Evolutionary conservation across 1,140 invertebrate genomes (phyloP).

Genomic region (Panagrolaimus sp.): DNA sequence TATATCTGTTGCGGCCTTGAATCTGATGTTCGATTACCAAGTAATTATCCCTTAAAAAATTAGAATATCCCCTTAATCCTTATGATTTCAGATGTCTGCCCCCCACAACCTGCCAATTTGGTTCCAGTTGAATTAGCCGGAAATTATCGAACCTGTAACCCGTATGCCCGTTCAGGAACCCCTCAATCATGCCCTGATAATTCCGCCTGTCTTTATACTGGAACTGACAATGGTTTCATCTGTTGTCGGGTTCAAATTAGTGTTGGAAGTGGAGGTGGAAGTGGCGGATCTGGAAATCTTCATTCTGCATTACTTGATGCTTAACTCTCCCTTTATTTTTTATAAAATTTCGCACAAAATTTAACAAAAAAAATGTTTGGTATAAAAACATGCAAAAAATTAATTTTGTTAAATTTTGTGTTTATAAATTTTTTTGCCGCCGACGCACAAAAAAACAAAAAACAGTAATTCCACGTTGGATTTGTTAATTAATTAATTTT

Average conservation of each 20-base stretch:
- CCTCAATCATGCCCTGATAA: conserved; percentile 57
- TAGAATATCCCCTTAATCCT: background rate
- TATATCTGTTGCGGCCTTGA: conserved; percentile 59
- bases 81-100: conserved; percentile 51
- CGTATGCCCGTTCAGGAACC: conserved; percentile 48
- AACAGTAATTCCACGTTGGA: too few relatives aligned
- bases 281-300: background rate
- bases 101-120: conserved; percentile 57
- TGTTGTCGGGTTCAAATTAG: conserved; percentile 55
- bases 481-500: too few relatives aligned
- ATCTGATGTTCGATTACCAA: conserved; percentile 54
- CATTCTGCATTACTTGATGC: conserved; percentile 1
- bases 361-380: too few relatives aligned
- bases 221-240: conserved; percentile 58
- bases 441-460: too few relatives aligned
- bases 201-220: conserved; percentile 59
- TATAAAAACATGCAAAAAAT: too few relatives aligned
- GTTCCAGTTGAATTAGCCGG: conserved; percentile 57
- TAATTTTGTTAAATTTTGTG: too few relatives aligned
- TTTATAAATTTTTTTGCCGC: too few relatives aligned
- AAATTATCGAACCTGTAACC: conserved; percentile 57
- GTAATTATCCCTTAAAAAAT: conserved; percentile 21
- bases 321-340: too few relatives aligned
- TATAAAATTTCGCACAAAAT: too few relatives aligned
- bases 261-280: conserved; percentile 17